A percentile compares a stretch with the other conserved stretches of the same genome.
phyloP scores from a whole-genome alignment of 2,888 invertebrate species.

The Endotricha flammealis region DNA sequence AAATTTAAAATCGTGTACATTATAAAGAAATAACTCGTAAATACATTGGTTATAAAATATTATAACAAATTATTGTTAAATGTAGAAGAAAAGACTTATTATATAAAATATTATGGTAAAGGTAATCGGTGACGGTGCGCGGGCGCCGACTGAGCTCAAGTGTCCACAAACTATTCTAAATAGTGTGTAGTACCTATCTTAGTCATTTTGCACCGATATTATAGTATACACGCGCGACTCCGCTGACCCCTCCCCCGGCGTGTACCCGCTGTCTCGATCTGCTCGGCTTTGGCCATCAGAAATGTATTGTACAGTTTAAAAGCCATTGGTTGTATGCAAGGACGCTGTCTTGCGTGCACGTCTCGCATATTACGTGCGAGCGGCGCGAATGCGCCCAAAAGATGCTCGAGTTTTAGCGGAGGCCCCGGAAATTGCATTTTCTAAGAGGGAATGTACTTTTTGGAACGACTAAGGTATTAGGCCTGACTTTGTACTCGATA shows the following conservation, averaged over 20 bases:
- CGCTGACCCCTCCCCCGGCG: conserved; percentile 17
- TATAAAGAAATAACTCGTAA: conserved; percentile 47
- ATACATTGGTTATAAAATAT: conserved; percentile 47
- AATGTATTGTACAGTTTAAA: conserved; percentile 7
- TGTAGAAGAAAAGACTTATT: conserved; percentile 71
- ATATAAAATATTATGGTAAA: conserved; percentile 37
- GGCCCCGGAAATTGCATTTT: conserved; percentile 4
- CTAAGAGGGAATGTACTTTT: conserved; percentile 12
- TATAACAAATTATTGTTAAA: conserved; percentile 65
- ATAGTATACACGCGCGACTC: conserved; percentile 49
- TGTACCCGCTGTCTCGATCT: conserved; percentile 5
- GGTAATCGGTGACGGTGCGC: conserved; percentile 38
- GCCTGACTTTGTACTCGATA: conserved; percentile 21
- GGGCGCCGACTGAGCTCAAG: conserved; percentile 43
- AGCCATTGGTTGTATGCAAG: too few species aligned
- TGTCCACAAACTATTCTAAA: conserved; percentile 70
- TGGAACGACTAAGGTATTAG: conserved; percentile 13
- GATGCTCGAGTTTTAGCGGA: too few species aligned
- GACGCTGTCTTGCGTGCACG: too few species aligned
- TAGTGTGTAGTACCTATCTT: conserved; percentile 65
- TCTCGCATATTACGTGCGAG: too few species aligned
- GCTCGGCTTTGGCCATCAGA: conserved; percentile 5
- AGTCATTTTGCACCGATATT: conserved; percentile 73
- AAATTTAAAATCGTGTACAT: conserved; percentile 61
- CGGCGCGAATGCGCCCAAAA: too few species aligned